phyloP scores from a whole-genome alignment of 2,797 vertebrate genomes.

The Pangasius larnaudii region DNA sequence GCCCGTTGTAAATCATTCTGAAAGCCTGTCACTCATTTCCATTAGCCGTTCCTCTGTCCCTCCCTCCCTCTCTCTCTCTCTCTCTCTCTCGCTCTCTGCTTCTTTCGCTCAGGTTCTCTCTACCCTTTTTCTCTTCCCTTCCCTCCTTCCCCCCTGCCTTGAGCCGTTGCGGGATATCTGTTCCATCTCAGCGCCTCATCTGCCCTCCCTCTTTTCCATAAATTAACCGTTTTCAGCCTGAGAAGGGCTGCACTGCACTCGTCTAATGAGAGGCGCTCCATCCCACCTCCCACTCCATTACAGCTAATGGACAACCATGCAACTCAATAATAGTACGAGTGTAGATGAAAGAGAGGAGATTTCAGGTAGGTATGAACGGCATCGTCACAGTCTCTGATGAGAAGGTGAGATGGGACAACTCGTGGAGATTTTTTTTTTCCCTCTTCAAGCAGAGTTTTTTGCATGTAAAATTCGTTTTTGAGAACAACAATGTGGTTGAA shows the following conservation, averaged over 20 bases:
- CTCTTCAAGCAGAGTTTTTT: neutral
- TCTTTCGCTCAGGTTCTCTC: constrained; percentile 54
- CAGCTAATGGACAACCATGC: constrained; percentile 68
- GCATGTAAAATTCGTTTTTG: neutral
- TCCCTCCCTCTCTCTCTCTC: constrained; percentile 49
- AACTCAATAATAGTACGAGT: constrained; percentile 58
- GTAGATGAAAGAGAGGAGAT: constrained; percentile 58
- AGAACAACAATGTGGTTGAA: neutral
- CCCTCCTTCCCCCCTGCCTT: constrained; percentile 66
- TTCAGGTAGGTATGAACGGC: neutral
- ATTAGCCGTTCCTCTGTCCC: constrained; percentile 89
- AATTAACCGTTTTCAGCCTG: constrained; percentile 78
- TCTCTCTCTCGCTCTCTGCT: neutral
- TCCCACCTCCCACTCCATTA: constrained; percentile 76
- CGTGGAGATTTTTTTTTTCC: neutral
- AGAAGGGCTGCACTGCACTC: constrained; percentile 59
- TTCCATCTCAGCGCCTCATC: constrained; percentile 76
- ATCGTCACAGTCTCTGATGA: neutral
- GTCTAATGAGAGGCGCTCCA: constrained; percentile 59
- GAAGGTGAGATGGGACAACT: neutral
- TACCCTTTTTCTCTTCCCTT: constrained; percentile 2
- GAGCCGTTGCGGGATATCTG: constrained; percentile 75
- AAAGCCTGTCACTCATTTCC: constrained; percentile 99
- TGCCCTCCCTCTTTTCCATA: constrained; percentile 80
- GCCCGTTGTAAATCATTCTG: constrained; percentile 99